These are phyloP conservation scores for Ctenopoma multispine DNA, from an alignment of 2,797 vertebrate species.

Conservation along the genomic window DNA sequence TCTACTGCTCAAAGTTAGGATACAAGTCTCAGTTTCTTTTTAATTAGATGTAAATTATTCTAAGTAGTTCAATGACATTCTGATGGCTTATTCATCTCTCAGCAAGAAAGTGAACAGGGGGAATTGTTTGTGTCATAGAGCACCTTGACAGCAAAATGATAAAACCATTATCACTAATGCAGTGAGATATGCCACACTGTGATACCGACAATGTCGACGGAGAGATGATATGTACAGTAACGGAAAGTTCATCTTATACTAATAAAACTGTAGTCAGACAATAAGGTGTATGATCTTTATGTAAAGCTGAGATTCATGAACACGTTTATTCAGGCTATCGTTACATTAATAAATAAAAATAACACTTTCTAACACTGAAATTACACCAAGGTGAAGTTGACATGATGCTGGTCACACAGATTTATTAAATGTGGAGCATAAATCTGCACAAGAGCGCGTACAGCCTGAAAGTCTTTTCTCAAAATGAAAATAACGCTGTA, in stretches of 20 bases:
- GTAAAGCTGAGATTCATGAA: slow-evolving; percentile 43
- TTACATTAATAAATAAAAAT: slow-evolving; percentile 91
- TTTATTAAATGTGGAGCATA: slow-evolving; percentile 57
- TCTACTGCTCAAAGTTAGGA: not conserved
- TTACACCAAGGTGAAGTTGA: slow-evolving; percentile 68
- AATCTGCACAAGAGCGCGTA: slow-evolving; percentile 23
- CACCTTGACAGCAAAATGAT: not conserved
- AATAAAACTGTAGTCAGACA: slow-evolving; percentile 17
- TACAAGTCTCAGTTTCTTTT: not conserved
- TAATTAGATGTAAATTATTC: not conserved
- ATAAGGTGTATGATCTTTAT: slow-evolving; percentile 16
- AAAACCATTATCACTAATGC: not conserved
- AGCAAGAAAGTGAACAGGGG: not conserved
- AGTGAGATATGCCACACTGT: not conserved
- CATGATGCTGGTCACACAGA: slow-evolving; percentile 65
- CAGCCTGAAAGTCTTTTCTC: slow-evolving; percentile 37
- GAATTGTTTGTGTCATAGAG: not conserved
- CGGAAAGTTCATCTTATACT: not conserved
- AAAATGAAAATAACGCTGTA: slow-evolving; percentile 66
- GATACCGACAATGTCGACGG: not conserved
- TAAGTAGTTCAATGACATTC: not conserved
- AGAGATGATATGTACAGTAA: not conserved
- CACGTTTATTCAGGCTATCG: slow-evolving; percentile 88
- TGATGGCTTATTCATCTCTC: not conserved
- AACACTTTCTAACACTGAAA: slow-evolving; percentile 65